Evolutionary conservation across 2,797 vertebrate genomes (phyloP).

Genomic region (Enteromius treurensis): DNA sequence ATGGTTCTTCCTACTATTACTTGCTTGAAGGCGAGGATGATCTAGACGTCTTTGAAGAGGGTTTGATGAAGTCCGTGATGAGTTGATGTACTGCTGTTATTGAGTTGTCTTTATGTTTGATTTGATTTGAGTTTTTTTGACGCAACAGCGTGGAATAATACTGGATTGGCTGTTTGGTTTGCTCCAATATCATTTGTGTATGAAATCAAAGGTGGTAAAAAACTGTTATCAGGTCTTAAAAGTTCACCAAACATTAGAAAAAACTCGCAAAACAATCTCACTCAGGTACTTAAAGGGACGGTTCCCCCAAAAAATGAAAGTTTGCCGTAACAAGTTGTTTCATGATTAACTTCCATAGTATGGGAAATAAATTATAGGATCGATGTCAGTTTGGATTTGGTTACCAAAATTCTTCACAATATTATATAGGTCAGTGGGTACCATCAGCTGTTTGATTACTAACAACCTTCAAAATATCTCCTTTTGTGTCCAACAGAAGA

Average conservation of each 20-base stretch:
- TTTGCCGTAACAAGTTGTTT: neutral
- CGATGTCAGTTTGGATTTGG: no score
- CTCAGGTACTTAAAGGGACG: slow-evolving; percentile 26
- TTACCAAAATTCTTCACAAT: neutral
- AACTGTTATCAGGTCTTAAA: slow-evolving; percentile 7
- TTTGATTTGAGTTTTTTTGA: neutral
- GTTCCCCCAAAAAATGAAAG: neutral
- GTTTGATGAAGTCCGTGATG: slow-evolving; percentile 6
- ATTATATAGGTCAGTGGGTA: neutral
- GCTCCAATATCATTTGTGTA: neutral
- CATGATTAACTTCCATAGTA: neutral
- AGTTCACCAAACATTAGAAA: neutral
- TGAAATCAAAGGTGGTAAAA: neutral
- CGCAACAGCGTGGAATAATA: neutral
- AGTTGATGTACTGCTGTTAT: slow-evolving; percentile 31
- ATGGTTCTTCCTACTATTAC: slow-evolving; percentile 5
- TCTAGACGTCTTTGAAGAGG: neutral
- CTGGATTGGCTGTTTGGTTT: slow-evolving; percentile 3
- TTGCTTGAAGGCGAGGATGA: neutral
- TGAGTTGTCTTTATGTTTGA: neutral
- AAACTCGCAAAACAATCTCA: neutral
- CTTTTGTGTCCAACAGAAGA: neutral
- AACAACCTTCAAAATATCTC: neutral
- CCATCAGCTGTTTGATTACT: neutral
- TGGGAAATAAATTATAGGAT: neutral